A percentile compares a stretch with the other conserved stretches of the same genome.
Evolutionary conservation across 2,888 invertebrate species (phyloP).

Genomic region (Eristalis pertinax): DNA sequence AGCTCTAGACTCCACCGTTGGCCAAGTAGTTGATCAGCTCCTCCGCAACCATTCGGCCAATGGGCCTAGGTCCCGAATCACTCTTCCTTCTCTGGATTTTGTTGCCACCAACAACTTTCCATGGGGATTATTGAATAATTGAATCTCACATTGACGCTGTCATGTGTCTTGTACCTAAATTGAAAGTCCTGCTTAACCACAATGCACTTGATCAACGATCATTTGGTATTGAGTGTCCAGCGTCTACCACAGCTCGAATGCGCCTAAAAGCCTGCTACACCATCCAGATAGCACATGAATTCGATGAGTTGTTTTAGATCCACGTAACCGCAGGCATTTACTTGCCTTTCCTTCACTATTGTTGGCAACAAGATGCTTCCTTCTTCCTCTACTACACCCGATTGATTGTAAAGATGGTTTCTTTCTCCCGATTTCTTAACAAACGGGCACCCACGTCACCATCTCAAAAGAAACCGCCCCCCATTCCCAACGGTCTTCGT

Average conservation of each 20-base stretch:
- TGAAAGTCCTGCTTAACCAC: too few species aligned
- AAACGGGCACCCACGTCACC: neutral
- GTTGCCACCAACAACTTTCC: too few species aligned
- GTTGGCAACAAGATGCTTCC: neutral
- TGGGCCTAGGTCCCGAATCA: too few species aligned
- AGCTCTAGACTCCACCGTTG: too few species aligned
- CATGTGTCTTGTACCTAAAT: neutral
- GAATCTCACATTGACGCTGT: neutral
- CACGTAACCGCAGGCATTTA: neutral
- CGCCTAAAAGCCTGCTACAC: neutral
- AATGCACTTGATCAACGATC: too few species aligned
- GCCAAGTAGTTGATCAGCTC: too few species aligned
- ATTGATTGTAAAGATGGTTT: neutral
- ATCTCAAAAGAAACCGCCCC: neutral
- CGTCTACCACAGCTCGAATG: neutral
- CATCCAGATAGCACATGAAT: neutral
- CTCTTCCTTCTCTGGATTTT: too few species aligned
- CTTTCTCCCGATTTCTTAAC: too few species aligned
- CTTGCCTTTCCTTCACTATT: too few species aligned
- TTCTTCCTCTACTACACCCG: neutral
- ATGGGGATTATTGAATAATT: too few species aligned
- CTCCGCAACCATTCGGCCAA: too few species aligned
- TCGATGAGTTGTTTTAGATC: neutral
- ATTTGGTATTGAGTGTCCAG: neutral
- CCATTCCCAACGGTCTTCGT: neutral